Percentiles rank a stretch among this genome's conserved stretches.
Conservation (phyloP, 2,113 vertebrate genomes). For the Sander lucioperca region DNA sequence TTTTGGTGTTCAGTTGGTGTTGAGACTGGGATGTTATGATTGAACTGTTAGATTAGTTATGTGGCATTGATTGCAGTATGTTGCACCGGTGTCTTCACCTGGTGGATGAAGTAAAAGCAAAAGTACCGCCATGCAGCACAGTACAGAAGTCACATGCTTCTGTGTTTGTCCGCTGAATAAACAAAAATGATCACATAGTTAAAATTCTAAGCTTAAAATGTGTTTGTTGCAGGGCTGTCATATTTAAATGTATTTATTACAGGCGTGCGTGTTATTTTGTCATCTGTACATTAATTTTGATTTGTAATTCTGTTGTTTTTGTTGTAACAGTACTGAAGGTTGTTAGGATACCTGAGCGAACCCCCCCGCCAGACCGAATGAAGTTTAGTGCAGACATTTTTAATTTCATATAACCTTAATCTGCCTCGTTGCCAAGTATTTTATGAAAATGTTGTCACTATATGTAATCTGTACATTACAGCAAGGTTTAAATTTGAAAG, state of each 20-base stretch:
- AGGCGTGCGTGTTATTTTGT: neutral
- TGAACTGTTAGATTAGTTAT: neutral
- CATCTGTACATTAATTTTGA: neutral
- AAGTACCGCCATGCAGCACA: neutral
- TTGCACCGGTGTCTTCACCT: no score
- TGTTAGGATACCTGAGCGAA: neutral
- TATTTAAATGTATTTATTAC: neutral
- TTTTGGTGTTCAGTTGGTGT: conserved; percentile 1
- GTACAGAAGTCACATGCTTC: neutral
- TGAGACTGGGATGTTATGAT: neutral
- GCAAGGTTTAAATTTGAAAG: neutral
- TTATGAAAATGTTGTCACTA: neutral
- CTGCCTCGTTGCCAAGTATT: conserved; percentile 43
- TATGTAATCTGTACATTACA: conserved; percentile 6
- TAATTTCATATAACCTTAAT: conserved; percentile 17
- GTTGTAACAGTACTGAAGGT: neutral
- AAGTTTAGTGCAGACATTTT: conserved; percentile 14
- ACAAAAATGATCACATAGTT: fast-evolving
- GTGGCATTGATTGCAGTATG: neutral
- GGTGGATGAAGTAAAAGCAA: neutral
- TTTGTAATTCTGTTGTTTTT: conserved; percentile 4
- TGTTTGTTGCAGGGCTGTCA: conserved; percentile 1
- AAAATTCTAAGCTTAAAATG: neutral
- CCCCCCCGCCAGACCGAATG: neutral
- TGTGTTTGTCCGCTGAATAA: neutral